Base-by-base conservation (phyloP, 2,888 invertebrate species). In the Hypsopygia costalis region DNA sequence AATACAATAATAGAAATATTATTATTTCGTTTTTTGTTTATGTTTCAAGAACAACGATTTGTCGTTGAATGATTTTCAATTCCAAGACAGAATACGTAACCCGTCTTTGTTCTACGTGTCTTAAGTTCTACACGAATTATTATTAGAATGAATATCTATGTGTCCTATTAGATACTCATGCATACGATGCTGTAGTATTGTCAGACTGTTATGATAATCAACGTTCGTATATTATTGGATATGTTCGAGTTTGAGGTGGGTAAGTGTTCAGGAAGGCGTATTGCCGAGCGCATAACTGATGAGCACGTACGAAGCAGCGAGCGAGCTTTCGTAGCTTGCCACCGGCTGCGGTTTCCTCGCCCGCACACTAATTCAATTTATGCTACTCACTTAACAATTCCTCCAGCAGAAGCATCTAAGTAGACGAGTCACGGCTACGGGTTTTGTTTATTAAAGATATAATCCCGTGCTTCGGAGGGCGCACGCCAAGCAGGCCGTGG, bases 301-400 rank as follows among this genome's bases (percentile, higher is more conserved):
- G 64, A 61, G 58, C 54, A 49, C 51, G 48, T 55, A 57, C 42
- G 40, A 54, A 54, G 50, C 54, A 51, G 22, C 11, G 31, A 22
- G 30, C 21, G 9, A 12, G 21, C n/a, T 10, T 48, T 49, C 47
- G 54, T 44, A 40, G 40, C 48, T 46, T 45, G 41, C 44, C 42
- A 43, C 41, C 40, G 45, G 43, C 46, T 54, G 46, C 43, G 44
- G 44, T 49, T 36, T 44, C 40, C 31, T 11, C 30, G 11, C 36
- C 20, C 11, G 36, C 30, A 29, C 28, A 21, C 38, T 30, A 79
- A 81, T 80, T 76, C 65, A 74, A 82, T 82, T 79, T 69, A 68
- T 61, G 64, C 63, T 68, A 64, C 68, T 77, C 65, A 58, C 68
- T 73, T 74, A 78, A 79, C 78, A 77, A 76, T 74, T 69, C 69